Conservation (phyloP, 2,888 invertebrate genomes). For the Clepsis dumicolana region DNA sequence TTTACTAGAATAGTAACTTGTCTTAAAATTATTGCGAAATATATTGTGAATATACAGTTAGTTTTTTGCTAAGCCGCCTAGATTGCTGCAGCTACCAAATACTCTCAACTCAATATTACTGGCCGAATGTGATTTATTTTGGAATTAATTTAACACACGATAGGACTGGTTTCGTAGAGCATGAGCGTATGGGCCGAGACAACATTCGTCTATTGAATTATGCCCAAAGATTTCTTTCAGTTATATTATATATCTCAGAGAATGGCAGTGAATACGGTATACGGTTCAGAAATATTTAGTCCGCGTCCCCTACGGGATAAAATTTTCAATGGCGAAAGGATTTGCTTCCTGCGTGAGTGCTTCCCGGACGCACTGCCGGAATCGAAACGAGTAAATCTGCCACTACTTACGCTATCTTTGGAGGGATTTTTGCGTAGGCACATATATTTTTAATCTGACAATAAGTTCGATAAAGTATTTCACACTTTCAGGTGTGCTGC, state of each 20-base stretch:
- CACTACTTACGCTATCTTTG: background rate
- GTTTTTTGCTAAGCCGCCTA: no score
- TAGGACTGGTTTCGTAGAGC: background rate
- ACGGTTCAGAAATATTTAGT: conserved; percentile 18
- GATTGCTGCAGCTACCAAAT: no score
- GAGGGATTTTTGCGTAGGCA: background rate
- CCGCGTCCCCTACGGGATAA: conserved; percentile 18
- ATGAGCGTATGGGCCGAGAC: background rate
- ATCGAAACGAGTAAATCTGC: conserved; percentile 4
- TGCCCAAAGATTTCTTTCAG: background rate
- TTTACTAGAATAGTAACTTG: no score
- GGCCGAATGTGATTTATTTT: background rate
- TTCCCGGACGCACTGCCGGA: conserved; percentile 1
- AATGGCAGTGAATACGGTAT: conserved; percentile 8
- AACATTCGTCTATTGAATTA: background rate
- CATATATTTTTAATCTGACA: background rate
- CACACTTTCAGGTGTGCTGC: background rate
- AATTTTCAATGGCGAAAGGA: conserved; percentile 34
- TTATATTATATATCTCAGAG: conserved; percentile 3
- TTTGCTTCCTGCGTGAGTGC: conserved; percentile 19
- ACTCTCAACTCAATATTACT: background rate
- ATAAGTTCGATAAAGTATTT: background rate
- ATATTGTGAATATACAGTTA: no score
- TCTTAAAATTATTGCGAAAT: no score
- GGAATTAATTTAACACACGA: background rate